Base-by-base conservation (phyloP, 2,797 vertebrate species). In the Crocodylus rhombifer region DNA sequence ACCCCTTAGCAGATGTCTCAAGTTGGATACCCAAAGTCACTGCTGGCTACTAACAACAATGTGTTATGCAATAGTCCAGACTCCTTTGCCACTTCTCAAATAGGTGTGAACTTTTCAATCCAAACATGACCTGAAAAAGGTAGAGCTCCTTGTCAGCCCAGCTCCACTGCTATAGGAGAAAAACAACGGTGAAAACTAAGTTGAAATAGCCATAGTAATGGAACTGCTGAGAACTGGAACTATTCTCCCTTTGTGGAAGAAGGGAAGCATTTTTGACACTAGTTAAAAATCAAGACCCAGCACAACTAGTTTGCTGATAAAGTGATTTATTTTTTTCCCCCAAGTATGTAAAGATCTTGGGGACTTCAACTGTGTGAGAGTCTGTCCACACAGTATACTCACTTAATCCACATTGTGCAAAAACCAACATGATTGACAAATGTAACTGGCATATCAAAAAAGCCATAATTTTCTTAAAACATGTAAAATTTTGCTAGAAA, bases 371-470 rank as follows among this genome's bases (percentile, higher is more conserved):
- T 65, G 25, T 14, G 91, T 0, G 55, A 82, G 90, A 89, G 92
- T 20, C 57, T 83, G 87, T 73, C 88, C 80, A 93, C 61, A 76
- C 78, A 84, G 62, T 51, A 56, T 62, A 94, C 13, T 86, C 78
- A 61, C 5, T 81, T 87, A 17, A 64, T 88, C 75, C 80, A 82
- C 14, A 14, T 6, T 79, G 71, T 87, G 76, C 42, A 25, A 9
- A 92, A 79, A 86, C 77, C 62, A 81, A 78, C 77, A 61, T 55
- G 58, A 86, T 14, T 57, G 26, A 92, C 57, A 94, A 90, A 78
- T 33, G 90, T 1, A 2, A 87, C 14, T 62, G 42, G 63, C 28
- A 86, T 42, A 26, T 63, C 83, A 84, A 58, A 87, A 76, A 4
- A 77, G 23, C 5, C 12, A 51, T 42, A 21, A 25, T 71, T 74